Percentiles rank a stretch among this genome's conserved stretches.
phyloP scores from a whole-genome alignment of 2,113 vertebrate genomes.

The Amia ocellicauda region DNA sequence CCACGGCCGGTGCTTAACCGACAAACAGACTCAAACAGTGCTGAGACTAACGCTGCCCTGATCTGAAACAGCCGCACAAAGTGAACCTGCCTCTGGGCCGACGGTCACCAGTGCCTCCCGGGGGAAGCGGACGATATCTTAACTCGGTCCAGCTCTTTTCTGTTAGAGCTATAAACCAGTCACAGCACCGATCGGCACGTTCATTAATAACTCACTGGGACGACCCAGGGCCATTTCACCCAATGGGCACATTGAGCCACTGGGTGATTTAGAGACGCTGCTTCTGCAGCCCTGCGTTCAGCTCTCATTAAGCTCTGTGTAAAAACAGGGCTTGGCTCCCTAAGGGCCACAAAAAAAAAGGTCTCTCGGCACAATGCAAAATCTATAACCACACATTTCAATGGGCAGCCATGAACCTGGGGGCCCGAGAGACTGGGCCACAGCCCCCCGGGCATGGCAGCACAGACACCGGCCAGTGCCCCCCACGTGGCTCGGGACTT shows the following conservation, averaged over 20 bases:
- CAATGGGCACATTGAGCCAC: neutral
- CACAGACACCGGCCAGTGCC: no score
- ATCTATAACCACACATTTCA: neutral
- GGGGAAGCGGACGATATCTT: no score
- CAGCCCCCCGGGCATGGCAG: neutral
- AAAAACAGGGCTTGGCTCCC: slow-evolving; percentile 41
- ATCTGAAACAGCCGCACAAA: no score
- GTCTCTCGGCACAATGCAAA: slow-evolving; percentile 12
- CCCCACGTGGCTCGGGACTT: no score
- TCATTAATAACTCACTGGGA: neutral
- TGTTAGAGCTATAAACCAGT: no score
- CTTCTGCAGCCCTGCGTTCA: slow-evolving; percentile 37
- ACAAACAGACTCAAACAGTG: no score
- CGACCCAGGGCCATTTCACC: neutral
- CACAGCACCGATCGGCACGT: no score
- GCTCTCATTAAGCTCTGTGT: slow-evolving; percentile 45
- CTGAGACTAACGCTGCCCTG: no score
- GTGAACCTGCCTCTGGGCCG: no score
- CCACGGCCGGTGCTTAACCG: no score
- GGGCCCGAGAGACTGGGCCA: neutral
- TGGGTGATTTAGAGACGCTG: slow-evolving; percentile 38
- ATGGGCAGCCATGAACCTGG: neutral
- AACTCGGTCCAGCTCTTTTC: no score
- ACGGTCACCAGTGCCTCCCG: no score
- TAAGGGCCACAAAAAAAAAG: slow-evolving; percentile 42